phyloP scores from a whole-genome alignment of 2,888 invertebrate genomes.

The Napeogenes inachia region DNA sequence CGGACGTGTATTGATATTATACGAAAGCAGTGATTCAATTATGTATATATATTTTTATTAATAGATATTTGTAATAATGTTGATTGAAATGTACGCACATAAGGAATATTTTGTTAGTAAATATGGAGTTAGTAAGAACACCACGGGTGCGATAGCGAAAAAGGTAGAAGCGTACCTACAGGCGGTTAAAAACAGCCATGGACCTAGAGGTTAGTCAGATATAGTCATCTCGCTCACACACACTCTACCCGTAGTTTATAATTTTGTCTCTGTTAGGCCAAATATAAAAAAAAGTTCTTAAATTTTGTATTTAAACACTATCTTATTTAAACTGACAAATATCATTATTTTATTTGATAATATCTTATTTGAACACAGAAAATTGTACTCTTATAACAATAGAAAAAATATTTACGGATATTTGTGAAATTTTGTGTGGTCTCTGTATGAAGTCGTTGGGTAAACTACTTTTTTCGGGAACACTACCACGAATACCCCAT shows the following conservation, averaged over 20 bases:
- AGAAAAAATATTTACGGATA: too few species aligned
- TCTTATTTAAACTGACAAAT: too few species aligned
- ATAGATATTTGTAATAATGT: not conserved
- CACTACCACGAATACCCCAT: not conserved
- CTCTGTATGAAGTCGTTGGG: too few species aligned
- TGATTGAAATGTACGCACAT: slow-evolving; percentile 9
- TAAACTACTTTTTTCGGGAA: not conserved
- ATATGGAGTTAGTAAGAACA: slow-evolving; percentile 47
- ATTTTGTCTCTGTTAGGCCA: too few species aligned
- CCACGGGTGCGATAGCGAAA: slow-evolving; percentile 54
- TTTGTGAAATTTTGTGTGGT: too few species aligned
- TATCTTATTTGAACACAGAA: too few species aligned
- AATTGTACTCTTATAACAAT: too few species aligned
- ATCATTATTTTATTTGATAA: too few species aligned
- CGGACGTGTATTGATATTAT: not conserved
- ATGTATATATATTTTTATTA: not conserved
- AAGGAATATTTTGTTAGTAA: slow-evolving; percentile 56
- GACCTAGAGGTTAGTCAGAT: slow-evolving; percentile 30
- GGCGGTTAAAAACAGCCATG: slow-evolving; percentile 57
- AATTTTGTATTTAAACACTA: too few species aligned
- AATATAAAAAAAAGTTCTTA: too few species aligned
- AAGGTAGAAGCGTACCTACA: slow-evolving; percentile 63
- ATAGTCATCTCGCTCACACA: too few species aligned
- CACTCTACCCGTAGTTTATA: too few species aligned
- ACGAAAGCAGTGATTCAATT: not conserved